phyloP scores from a whole-genome alignment of 2,113 vertebrate genomes.

The Gallinago jamesoni region DNA sequence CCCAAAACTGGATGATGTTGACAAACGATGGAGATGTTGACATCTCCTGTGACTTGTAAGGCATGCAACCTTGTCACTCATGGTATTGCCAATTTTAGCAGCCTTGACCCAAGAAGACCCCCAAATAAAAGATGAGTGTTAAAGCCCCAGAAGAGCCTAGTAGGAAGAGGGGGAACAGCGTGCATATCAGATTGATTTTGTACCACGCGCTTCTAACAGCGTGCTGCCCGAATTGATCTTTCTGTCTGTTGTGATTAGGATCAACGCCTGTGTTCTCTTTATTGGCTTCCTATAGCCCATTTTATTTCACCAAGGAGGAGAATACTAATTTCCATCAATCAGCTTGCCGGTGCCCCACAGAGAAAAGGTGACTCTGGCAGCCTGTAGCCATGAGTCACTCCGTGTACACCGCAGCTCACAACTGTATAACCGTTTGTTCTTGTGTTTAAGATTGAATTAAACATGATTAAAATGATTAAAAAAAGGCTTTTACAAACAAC shows the following conservation, averaged over 20 bases:
- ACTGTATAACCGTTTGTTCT: not conserved
- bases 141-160: not conserved
- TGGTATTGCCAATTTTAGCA: not conserved
- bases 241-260: conserved; percentile 17
- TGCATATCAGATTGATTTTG: not conserved
- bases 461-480: not conserved
- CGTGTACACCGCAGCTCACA: not conserved
- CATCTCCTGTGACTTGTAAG: not conserved
- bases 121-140: not conserved
- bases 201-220: not conserved
- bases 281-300: not conserved
- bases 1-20: too few species aligned
- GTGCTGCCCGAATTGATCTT: conserved; percentile 14
- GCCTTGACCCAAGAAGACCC: not conserved
- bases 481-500: not conserved
- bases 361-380: not conserved
- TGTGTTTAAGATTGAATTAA: too few species aligned
- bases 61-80: not conserved
- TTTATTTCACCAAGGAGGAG: not conserved
- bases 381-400: not conserved
- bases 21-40: not conserved
- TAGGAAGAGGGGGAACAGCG: not conserved
- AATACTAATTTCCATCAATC: not conserved
- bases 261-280: not conserved
- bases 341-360: not conserved